phyloP scores from a whole-genome alignment of 1,140 invertebrate species.

The Drosophila rhopaloa region DNA sequence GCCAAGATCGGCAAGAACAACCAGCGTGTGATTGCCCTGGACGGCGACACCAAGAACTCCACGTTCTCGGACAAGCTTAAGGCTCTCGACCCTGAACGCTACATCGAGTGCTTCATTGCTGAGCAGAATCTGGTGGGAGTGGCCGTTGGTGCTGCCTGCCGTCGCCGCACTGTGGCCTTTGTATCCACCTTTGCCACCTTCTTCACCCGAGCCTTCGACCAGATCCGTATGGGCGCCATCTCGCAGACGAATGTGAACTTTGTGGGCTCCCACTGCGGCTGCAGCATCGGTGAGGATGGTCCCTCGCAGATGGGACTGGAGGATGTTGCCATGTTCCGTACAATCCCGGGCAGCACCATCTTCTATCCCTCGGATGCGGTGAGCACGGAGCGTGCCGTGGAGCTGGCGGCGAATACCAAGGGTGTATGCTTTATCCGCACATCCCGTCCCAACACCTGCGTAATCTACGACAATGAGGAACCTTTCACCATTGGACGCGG shows the following conservation, averaged over 20 bases:
- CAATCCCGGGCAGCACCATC: constrained; percentile 95
- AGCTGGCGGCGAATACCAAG: constrained; percentile 97
- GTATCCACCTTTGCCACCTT: constrained; percentile 99
- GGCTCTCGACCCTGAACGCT: constrained; percentile 90
- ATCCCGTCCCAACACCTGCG: constrained; percentile 94
- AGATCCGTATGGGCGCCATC: constrained; percentile 99
- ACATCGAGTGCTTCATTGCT: constrained; percentile 99
- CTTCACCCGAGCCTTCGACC: constrained; percentile 98
- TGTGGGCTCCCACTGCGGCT: constrained; percentile 97
- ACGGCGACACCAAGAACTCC: constrained; percentile 99
- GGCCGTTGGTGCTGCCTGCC: constrained; percentile 95
- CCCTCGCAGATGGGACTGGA: constrained; percentile 99
- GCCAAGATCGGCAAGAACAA: constrained; percentile 95
- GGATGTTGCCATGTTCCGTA: constrained; percentile 97
- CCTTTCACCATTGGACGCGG: constrained; percentile 92
- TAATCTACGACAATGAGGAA: constrained; percentile 96
- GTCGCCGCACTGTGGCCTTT: constrained; percentile 95
- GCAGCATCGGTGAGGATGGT: constrained; percentile 98
- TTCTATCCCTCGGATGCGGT: constrained; percentile 99
- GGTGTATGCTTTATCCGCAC: constrained; percentile 98
- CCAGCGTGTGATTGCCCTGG: constrained; percentile 94
- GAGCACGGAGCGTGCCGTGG: constrained; percentile 95
- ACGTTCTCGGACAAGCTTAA: constrained; percentile 98
- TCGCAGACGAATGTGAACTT: constrained; percentile 99
- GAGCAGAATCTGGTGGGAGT: constrained; percentile 99